A percentile compares a stretch with the other conserved stretches of the same genome.
Evolutionary conservation across 2,888 invertebrate genomes (phyloP).

Genomic region (Ctena decussata): DNA sequence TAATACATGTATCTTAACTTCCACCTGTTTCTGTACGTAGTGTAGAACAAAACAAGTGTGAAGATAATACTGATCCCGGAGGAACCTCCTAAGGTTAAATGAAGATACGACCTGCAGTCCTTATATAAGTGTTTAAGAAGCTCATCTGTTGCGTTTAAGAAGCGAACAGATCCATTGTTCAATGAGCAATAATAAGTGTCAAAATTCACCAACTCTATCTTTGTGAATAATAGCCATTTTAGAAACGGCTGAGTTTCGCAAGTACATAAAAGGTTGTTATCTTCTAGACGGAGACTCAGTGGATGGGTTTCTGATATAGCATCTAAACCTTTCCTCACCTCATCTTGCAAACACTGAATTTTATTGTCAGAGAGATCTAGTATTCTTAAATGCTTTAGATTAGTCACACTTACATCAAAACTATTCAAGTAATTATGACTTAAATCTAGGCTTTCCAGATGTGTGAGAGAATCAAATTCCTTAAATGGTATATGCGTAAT

Average conservation of each 20-base stretch:
- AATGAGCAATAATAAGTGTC: conserved; percentile 45
- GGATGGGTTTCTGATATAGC: neutral
- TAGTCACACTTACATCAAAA: conserved; percentile 22
- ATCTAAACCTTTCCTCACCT: conserved; percentile 12
- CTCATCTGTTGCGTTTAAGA: conserved; percentile 19
- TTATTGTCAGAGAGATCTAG: conserved; percentile 48
- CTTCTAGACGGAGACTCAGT: conserved; percentile 24
- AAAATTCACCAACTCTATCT: conserved; percentile 20
- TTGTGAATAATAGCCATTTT: conserved; percentile 34
- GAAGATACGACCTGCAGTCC: conserved; percentile 45
- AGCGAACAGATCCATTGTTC: conserved; percentile 19
- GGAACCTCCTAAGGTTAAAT: conserved; percentile 25
- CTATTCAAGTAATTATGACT: conserved; percentile 38
- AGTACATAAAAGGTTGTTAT: conserved; percentile 44
- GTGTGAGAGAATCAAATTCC: conserved; percentile 11
- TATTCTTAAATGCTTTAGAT: conserved; percentile 6
- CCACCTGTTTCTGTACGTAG: conserved; percentile 49
- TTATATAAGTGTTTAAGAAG: conserved; percentile 22
- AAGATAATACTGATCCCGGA: conserved; percentile 22
- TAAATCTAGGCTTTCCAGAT: conserved; percentile 29
- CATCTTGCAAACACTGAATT: conserved; percentile 16
- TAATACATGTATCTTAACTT: conserved; percentile 55
- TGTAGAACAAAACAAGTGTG: conserved; percentile 24
- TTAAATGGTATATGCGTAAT: conserved; percentile 24
- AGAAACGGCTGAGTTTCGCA: conserved; percentile 53